Base-by-base conservation (phyloP, 2,888 invertebrate species). In the Papilio elwesi region DNA sequence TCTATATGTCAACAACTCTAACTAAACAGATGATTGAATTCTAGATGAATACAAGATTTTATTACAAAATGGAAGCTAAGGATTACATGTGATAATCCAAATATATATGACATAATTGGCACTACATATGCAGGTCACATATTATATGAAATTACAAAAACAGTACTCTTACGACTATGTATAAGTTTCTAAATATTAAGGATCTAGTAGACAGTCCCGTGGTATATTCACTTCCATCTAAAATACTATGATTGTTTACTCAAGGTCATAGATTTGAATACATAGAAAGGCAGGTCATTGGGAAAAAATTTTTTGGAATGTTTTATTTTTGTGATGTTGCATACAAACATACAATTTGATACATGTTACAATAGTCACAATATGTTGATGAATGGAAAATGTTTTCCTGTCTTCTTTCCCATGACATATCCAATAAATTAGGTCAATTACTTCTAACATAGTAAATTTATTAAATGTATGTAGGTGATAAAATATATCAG, bases 121-220 rank as follows among this genome's bases (percentile, higher is more conserved):
- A 93, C 93, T 92, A 93, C 90, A 85, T 85, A 90, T 80, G 86
- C 89, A 91, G 89, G 89, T 92, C 90, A 89, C 89, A 85, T 83
- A 87, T 81, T 82, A 83, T 88, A 90, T 85, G 87, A 90, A 89
- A 89, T 89, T 91, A 91, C 88, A 90, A 89, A 62, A 90, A 84
- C 81, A 73, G 80, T 81, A 70, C 53, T 67, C 73, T 74, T 74
- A 74, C 13, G 38, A 53, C 67, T 74, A 71, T 79, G 68, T 78
- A 80, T 82, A 86, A 77, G 81, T 81, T 81, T 84, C 81, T 85
- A 85, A 82, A 79, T 75, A 79, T 82, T 81, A 81, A 78, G 81
- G 79, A 77, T 78, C 79, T 79, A 76, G 72, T 76, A 77, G 75
- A 77, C 73, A 78, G 70, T 77, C 74, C 57, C 9, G 62, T 74